phyloP scores from a whole-genome alignment of 1,140 invertebrate species.

The Lucilia cuprina region DNA sequence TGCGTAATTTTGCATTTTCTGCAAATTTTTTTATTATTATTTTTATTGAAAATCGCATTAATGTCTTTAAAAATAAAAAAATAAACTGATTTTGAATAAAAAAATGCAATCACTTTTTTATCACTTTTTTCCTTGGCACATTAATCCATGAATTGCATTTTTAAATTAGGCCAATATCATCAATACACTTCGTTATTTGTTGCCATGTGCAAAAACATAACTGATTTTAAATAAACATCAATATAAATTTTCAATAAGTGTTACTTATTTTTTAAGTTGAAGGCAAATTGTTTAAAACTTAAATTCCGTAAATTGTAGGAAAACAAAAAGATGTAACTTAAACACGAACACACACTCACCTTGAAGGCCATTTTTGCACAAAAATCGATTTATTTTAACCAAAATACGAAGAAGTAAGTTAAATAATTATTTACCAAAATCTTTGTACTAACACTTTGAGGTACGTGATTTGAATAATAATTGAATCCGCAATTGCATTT shows the following conservation, averaged over 20 bases:
- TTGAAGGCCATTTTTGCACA: slow-evolving; percentile 55
- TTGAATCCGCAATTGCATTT: slow-evolving; percentile 47
- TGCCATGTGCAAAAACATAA: slow-evolving; percentile 19
- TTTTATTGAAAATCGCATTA: no score
- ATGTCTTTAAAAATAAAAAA: not conserved
- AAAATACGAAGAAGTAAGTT: not conserved
- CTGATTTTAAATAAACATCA: not conserved
- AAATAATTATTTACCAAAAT: slow-evolving; percentile 19
- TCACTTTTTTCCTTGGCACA: no score
- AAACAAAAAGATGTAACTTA: not conserved
- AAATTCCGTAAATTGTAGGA: not conserved
- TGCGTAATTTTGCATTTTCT: no score
- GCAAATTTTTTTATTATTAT: no score
- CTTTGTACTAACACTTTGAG: slow-evolving; percentile 53
- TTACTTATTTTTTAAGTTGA: not conserved
- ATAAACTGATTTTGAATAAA: not conserved
- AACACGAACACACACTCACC: slow-evolving; percentile 44
- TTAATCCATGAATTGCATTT: slow-evolving; percentile 13
- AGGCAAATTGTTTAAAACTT: not conserved
- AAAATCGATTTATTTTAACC: slow-evolving; percentile 17
- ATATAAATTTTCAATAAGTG: not conserved
- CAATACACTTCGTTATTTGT: not conserved
- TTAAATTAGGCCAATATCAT: slow-evolving; percentile 29
- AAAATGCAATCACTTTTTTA: not conserved
- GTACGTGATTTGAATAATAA: slow-evolving; percentile 59